phyloP scores from a whole-genome alignment of 2,888 invertebrate genomes.

The Anthrax anthrax region DNA sequence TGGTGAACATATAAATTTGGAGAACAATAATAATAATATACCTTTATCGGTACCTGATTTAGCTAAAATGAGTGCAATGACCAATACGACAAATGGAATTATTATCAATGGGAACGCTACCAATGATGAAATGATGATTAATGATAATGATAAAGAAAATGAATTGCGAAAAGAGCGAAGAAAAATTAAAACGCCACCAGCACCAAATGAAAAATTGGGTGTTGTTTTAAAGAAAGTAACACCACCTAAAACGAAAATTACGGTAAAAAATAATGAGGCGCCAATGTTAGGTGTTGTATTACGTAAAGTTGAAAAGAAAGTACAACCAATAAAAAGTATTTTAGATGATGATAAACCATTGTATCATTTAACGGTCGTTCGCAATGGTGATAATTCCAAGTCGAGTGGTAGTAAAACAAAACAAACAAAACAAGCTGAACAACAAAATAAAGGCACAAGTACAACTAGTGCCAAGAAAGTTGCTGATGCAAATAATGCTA shows the following conservation, averaged over 20 bases:
- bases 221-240: constrained; percentile 28
- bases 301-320: constrained; percentile 30
- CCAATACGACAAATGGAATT: constrained; percentile 12
- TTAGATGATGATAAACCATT: constrained; percentile 31
- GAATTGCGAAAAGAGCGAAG: constrained; percentile 18
- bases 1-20: background rate
- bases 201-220: constrained; percentile 28
- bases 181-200: constrained; percentile 29
- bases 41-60: constrained; percentile 24
- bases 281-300: constrained; percentile 32
- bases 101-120: constrained; percentile 15
- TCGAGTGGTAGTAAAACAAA: constrained; percentile 21
- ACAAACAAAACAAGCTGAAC: constrained; percentile 10
- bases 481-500: background rate
- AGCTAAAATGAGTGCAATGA: constrained; percentile 24
- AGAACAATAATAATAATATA: constrained; percentile 2
- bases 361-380: constrained; percentile 31
- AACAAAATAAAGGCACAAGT: background rate
- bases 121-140: background rate
- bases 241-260: constrained; percentile 25
- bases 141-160: constrained; percentile 10
- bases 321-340: constrained; percentile 28
- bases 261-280: constrained; percentile 26
- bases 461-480: background rate
- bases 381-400: constrained; percentile 17